A percentile compares a stretch with the other conserved stretches of the same genome.
Evolutionary conservation across 2,113 vertebrate genomes (phyloP).

Genomic region (Aplodontia rufa): DNA sequence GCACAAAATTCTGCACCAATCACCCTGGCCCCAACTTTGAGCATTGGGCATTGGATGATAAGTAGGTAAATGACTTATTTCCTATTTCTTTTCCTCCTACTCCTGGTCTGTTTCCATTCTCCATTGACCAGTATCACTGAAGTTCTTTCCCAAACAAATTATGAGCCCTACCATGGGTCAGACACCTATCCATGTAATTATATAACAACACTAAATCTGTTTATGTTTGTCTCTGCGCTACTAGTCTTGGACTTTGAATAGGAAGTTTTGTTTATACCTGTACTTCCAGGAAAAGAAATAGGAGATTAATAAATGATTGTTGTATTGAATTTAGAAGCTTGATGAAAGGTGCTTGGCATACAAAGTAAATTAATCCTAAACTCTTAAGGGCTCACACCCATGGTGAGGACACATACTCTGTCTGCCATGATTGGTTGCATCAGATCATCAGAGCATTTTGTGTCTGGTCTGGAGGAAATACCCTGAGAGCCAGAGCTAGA

Average conservation of each 20-base stretch:
- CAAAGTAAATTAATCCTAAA: conserved; percentile 6
- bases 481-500: background rate
- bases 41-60: background rate
- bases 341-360: background rate
- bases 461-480: background rate
- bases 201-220: background rate
- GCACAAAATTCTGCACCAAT: background rate
- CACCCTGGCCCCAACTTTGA: background rate
- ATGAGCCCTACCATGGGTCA: background rate
- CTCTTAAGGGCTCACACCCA: background rate
- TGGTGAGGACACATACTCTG: background rate
- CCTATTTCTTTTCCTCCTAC: background rate
- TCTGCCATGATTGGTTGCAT: background rate
- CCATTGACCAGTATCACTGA: background rate
- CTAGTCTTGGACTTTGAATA: conserved; percentile 11
- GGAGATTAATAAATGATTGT: conserved; percentile 20
- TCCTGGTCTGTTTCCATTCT: background rate
- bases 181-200: background rate
- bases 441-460: background rate
- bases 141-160: background rate
- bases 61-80: background rate
- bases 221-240: background rate
- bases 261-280: background rate
- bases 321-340: conserved; percentile 37
- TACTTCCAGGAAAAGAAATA: background rate